These are phyloP conservation scores for Trissolcus basalis DNA, from an alignment of 1,140 invertebrate species.

Conservation along the genomic window DNA sequence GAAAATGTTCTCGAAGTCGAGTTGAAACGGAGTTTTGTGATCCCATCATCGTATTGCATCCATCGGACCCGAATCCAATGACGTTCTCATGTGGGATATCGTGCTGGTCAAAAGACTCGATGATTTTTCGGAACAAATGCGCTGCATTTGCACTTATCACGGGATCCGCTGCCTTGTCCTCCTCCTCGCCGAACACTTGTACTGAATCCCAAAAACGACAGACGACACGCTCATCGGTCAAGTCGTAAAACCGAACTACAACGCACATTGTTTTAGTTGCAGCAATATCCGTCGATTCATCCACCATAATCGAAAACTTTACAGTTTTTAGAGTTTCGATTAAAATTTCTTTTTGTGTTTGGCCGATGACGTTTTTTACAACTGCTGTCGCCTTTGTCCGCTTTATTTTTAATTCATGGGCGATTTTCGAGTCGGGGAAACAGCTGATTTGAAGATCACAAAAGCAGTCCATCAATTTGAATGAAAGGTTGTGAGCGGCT, in stretches of 20 bases:
- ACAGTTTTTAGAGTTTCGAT: not conserved
- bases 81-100: slow-evolving; percentile 63
- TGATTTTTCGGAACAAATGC: slow-evolving; percentile 52
- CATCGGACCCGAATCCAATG: slow-evolving; percentile 68
- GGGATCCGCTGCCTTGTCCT: slow-evolving; percentile 34
- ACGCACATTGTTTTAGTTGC: slow-evolving; percentile 11
- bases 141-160: slow-evolving; percentile 31
- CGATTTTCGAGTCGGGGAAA: slow-evolving; percentile 49
- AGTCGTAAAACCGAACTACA: slow-evolving; percentile 24
- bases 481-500: not conserved
- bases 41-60: slow-evolving; percentile 69
- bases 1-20: slow-evolving; percentile 52
- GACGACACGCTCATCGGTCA: not conserved
- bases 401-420: slow-evolving; percentile 21
- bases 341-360: slow-evolving; percentile 1
- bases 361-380: slow-evolving; percentile 29
- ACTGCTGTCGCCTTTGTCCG: slow-evolving; percentile 42
- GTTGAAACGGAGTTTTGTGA: slow-evolving; percentile 64
- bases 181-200: slow-evolving; percentile 50
- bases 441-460: not conserved
- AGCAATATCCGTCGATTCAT: slow-evolving; percentile 27
- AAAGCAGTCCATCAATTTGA: not conserved
- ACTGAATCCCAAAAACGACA: slow-evolving; percentile 62
- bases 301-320: slow-evolving; percentile 13
- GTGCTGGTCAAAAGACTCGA: slow-evolving; percentile 43